Evolutionary conservation across 1,140 invertebrate genomes (phyloP), one percentile per base, ranked within the genome.

Genomic region (Anagrus nilaparvatae): DNA sequence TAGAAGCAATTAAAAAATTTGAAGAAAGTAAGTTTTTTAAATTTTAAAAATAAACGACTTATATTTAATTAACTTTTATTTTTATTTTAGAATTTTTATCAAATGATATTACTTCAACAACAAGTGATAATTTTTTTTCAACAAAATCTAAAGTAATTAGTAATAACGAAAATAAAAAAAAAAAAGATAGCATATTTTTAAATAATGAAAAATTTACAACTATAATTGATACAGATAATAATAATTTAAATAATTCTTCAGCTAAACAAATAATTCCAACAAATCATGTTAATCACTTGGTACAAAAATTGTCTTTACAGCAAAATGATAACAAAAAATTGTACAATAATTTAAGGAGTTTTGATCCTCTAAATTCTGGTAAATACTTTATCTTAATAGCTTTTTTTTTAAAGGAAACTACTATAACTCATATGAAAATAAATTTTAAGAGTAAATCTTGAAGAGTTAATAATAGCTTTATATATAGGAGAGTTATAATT

Each of bases 381-480:
- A 40, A 46, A 40, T 40, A 19, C 19, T 37, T 16, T 16, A 37
- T 13, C 19, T 21, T 21, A 13, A 18, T 20, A 18, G 16, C 27
- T 35, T 36, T 21, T 3, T 24, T 21, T n/a, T 31, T 4, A 32
- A 14, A 14, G n/a, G 12, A 29, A 40, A 7, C 16, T 19, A 7
- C 5, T 30, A n/a, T 18, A 19, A 16, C 29, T 10, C 29, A 30
- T n/a, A 30, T 5, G n/a, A n/a, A n/a, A n/a, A n/a, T n/a, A n/a
- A n/a, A n/a, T n/a, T n/a, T n/a, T n/a, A n/a, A n/a, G n/a, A n/a
- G n/a, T n/a, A n/a, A n/a, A n/a, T n/a, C 25, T 40, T 33, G 30
- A 38, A 46, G 36, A 41, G 52, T 53, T 65, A 66, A 63, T 57
- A 59, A 64, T 67, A 67, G 55, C 60, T 39, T 42, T n/a, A n/a